Evolutionary conservation across 2,888 invertebrate genomes (phyloP).

Genomic region (Eurytoma adleriae): DNA sequence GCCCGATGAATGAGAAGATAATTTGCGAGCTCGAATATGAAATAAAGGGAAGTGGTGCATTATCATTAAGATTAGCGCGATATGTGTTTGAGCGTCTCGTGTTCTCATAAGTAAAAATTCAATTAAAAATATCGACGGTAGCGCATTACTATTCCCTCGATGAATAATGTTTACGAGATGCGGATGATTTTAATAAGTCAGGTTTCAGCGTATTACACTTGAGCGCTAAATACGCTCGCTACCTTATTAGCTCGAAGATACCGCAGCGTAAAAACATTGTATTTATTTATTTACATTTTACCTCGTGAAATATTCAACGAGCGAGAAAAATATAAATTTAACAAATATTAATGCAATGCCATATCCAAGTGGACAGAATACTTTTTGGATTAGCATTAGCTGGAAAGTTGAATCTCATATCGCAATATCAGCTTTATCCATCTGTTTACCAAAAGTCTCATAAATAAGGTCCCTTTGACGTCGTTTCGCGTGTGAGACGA

Average conservation of each 20-base stretch:
- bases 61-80: conserved; percentile 54
- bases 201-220: conserved; percentile 12
- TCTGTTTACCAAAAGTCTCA: conserved; percentile 75
- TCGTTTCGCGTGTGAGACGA: conserved; percentile 61
- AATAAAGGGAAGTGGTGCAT: conserved; percentile 54
- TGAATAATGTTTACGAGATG: conserved; percentile 46
- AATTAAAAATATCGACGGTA: conserved; percentile 48
- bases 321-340: neutral
- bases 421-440: conserved; percentile 74
- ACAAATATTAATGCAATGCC: conserved; percentile 48
- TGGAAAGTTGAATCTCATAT: conserved; percentile 57
- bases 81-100: conserved; percentile 21
- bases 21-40: conserved; percentile 39
- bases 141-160: conserved; percentile 7
- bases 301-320: neutral
- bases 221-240: neutral
- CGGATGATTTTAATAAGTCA: conserved; percentile 27
- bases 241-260: neutral
- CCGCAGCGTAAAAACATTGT: neutral
- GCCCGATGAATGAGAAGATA: conserved; percentile 57
- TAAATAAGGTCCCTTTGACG: conserved; percentile 75
- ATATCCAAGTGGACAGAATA: conserved; percentile 37
- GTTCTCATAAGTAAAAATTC: conserved; percentile 42
- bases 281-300: conserved; percentile 8
- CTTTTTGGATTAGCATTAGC: conserved; percentile 48